A percentile compares a stretch with the other conserved stretches of the same genome.
Conservation (phyloP, 1,140 invertebrate genomes). For the Drosophila yakuba region DNA sequence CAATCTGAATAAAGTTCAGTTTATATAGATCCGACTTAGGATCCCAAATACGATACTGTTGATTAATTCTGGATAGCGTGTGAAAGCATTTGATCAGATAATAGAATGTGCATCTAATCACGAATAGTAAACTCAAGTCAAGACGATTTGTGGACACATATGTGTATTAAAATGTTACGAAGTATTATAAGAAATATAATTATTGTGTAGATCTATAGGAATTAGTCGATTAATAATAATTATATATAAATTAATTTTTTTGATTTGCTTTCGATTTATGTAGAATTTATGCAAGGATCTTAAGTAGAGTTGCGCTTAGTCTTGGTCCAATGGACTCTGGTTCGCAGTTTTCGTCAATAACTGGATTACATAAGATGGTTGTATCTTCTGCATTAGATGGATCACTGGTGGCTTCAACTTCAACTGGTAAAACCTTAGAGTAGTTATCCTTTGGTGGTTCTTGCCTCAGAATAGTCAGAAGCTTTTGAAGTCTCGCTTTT, state of each 20-base stretch:
- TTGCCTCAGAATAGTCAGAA: conserved; percentile 11
- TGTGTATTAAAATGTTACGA: not conserved
- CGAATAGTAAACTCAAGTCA: not conserved
- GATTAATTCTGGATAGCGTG: not conserved
- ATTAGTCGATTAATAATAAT: too few species aligned
- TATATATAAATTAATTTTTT: not conserved
- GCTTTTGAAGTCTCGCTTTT: conserved; percentile 4
- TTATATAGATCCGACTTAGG: not conserved
- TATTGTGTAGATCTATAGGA: too few species aligned
- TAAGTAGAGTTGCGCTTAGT: conserved; percentile 34
- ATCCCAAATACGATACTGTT: not conserved
- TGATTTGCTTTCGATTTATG: not conserved
- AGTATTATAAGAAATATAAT: too few species aligned
- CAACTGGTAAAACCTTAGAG: not conserved
- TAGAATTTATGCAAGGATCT: conserved; percentile 20
- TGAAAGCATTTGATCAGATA: not conserved
- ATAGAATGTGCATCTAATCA: not conserved
- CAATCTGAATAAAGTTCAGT: not conserved
- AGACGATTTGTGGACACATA: too few species aligned
- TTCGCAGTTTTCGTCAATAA: conserved; percentile 8
- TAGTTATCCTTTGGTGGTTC: not conserved
- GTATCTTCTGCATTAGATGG: conserved; percentile 1
- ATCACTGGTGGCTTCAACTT: not conserved
- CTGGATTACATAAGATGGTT: conserved; percentile 17
- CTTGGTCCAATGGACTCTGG: conserved; percentile 26